Conservation (phyloP, 2,113 vertebrate species). For the Pipra filicauda region DNA sequence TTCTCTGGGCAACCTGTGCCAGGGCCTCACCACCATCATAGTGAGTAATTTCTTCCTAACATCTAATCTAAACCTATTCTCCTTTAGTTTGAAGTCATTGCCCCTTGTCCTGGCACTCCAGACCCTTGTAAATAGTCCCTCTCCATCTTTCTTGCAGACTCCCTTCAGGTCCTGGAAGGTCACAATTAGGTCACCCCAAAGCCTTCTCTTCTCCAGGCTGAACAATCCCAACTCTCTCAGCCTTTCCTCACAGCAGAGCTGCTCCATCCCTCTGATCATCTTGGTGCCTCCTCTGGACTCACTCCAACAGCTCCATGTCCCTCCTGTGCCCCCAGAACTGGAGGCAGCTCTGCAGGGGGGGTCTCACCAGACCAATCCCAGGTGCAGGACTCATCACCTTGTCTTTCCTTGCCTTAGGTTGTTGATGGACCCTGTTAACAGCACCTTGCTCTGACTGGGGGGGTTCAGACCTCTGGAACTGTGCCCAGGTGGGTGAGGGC, state of each 20-base stretch:
- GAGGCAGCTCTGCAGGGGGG: neutral
- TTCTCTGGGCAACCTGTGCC: neutral
- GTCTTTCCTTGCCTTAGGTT: neutral
- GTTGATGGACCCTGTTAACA: neutral
- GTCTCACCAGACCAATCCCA: neutral
- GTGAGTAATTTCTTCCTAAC: neutral
- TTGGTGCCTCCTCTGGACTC: rapidly evolving
- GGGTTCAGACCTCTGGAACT: neutral
- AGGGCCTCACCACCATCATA: neutral
- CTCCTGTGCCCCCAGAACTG: neutral
- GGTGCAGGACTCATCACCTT: neutral
- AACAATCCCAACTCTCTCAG: neutral
- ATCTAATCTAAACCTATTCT: rapidly evolving
- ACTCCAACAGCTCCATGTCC: neutral
- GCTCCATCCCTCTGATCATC: neutral
- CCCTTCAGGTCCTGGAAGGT: neutral
- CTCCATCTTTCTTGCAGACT: too few species aligned
- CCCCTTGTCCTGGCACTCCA: neutral
- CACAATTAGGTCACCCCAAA: too few species aligned
- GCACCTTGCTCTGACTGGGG: neutral
- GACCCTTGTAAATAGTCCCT: neutral
- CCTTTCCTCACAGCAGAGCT: rapidly evolving
- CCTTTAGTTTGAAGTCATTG: neutral
- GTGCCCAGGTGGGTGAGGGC: neutral
- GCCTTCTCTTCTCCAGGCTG: neutral